Base-by-base conservation (phyloP, 2,113 vertebrate species). In the Eulemur rufifrons region DNA sequence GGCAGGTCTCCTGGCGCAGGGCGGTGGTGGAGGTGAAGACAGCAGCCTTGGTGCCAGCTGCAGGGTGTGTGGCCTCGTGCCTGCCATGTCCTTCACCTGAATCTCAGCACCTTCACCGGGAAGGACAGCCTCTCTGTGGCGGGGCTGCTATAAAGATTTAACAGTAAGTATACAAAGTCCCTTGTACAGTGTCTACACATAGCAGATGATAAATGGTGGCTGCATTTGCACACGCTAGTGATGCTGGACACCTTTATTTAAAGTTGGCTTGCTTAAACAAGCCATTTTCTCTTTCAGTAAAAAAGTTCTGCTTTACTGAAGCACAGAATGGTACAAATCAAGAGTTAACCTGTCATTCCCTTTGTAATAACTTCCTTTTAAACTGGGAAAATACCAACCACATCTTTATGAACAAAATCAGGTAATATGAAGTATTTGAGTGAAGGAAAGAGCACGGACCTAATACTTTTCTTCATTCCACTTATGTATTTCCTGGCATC, bases 21-120 rank as follows among this genome's bases (percentile, higher is more conserved):
- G 18, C 0, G 8, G 61, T 5, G 52, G 5, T 61, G 0, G 7
- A 63, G 17, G 86, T 5, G 3, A 2, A 15, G 63, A 32, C 23
- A 37, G 2, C 3, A 15, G 52, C 21, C 32, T 37, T 4, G 25
- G 21, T 74, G 93, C 21, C 85, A n/a, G 13, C 5, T 2, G 37
- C 5, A 64, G 47, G 8, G 27, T 2, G 4, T 15, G 34, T 23
- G 74, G 20, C 32, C 74, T 56, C 20, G 4, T 2, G 25, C 23
- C 20, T 34, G 27, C 32, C 87, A 69, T 52, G 32, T 11, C 50
- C 66, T 37, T 52, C 18, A 12, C 14, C 8, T 5, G 71, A 18
- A 83, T 56, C 25, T 59, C 8, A 29, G 54, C 50, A 18, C 52
- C 37, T n/a, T 61, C 14, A 34, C 61, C 50, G 6, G 85, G 27